Evolutionary conservation across 2,888 invertebrate species (phyloP), one percentile per base, ranked within the genome.

Genomic region (Geophilus truncorum): DNA sequence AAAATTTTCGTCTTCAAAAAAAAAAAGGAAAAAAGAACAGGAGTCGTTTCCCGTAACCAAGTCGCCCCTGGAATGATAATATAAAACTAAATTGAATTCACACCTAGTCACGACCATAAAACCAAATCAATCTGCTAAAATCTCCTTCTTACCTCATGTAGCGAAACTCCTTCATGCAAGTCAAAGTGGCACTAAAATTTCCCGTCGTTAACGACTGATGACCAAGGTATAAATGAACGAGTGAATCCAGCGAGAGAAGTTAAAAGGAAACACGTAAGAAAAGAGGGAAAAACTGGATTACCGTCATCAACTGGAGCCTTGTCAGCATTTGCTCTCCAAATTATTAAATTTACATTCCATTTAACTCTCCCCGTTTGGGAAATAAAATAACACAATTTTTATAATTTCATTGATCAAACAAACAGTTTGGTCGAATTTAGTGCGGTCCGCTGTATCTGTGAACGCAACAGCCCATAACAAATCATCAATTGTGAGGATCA

Each of bases 61-160:
- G 70, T 25, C 28, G n/a, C 70, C 70, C 2, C 70, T 70, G 25
- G 70, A 70, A 23, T 70, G n/a, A 70, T 70, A 70, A 70, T 28
- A 70, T 70, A 28, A 70, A 70, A 28, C 70, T 28, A 70, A 70
- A 70, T 70, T 70, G 70, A 70, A 70, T 70, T 70, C 70, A 25
- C 70, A 70, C 25, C 70, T 70, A 70, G 70, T 70, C 25, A 70
- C 10, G 28, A 28, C 28, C 70, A 28, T 70, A 70, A 70, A 70
- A 70, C 70, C 70, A 70, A 70, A 70, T 70, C 70, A 70, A 70
- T 70, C 70, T 70, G 70, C 70, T 70, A 70, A 70, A 70, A 70
- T 70, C 70, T 70, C 28, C 70, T 25, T 70, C 70, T 70, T 70
- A 25, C 70, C 70, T 70, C 70, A 25, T 23, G 70, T 23, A 51